These are phyloP conservation scores for Eurytoma californica DNA, from an alignment of 2,888 invertebrate species.

Conservation along the genomic window DNA sequence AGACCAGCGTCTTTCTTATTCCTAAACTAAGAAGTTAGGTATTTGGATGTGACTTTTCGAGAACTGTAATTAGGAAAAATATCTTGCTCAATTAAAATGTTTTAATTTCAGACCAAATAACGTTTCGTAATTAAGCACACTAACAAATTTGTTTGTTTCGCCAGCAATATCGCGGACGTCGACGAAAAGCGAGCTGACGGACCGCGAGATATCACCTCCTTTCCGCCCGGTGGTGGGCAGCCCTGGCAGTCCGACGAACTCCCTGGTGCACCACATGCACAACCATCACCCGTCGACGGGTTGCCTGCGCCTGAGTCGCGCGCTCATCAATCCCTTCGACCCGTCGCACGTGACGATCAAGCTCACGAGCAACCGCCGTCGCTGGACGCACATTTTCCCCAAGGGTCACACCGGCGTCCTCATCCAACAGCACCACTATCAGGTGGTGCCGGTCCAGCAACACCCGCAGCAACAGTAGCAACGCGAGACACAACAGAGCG, in stretches of 20 bases:
- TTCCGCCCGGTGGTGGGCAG: conserved; percentile 78
- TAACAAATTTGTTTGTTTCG: neutral
- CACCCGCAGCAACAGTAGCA: neutral
- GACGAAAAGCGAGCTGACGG: conserved; percentile 71
- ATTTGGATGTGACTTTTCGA: too few relatives aligned
- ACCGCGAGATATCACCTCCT: conserved; percentile 77
- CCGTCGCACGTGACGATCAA: conserved; percentile 98
- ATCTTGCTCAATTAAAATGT: too few relatives aligned
- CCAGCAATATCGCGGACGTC: conserved; percentile 64
- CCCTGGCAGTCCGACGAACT: conserved; percentile 76
- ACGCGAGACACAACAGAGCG: conserved; percentile 68
- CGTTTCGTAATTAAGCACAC: too few relatives aligned
- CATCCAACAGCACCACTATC: conserved; percentile 95
- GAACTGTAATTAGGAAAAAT: too few relatives aligned
- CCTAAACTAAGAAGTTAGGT: too few relatives aligned
- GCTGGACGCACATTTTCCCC: conserved; percentile 99
- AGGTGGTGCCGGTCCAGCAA: conserved; percentile 81
- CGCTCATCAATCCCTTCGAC: conserved; percentile 97
- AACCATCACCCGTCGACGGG: conserved; percentile 9
- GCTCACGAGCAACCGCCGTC: conserved; percentile 92
- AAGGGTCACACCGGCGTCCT: conserved; percentile 93
- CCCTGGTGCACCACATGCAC: conserved; percentile 26
- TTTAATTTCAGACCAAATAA: neutral
- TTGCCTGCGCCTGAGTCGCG: conserved; percentile 82
- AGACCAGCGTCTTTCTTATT: conserved; percentile 86